Conservation (phyloP, 2,113 vertebrate genomes). For the Taurulus bubalis region DNA sequence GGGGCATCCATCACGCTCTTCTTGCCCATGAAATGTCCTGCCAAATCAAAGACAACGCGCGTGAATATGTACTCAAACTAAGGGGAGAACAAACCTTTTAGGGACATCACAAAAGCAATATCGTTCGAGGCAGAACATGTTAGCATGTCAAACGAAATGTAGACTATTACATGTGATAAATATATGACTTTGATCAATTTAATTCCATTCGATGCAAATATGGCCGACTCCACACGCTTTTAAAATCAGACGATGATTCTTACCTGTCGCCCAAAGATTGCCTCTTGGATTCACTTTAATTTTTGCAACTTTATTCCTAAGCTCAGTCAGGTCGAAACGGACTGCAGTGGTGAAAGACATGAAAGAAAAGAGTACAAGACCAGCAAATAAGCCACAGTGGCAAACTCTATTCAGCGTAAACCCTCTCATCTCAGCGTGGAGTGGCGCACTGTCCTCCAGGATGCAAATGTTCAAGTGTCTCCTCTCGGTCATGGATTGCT, state of each 20-base stretch:
- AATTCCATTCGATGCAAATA: background rate
- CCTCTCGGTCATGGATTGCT: slow-evolving; percentile 30
- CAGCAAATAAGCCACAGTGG: slow-evolving; percentile 79
- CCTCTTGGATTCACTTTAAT: slow-evolving; percentile 91
- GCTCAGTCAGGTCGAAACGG: slow-evolving; percentile 87
- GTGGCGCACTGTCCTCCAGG: slow-evolving; percentile 30
- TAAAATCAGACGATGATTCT: slow-evolving; percentile 30
- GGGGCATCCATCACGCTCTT: slow-evolving; percentile 87
- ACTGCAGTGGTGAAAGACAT: slow-evolving; percentile 80
- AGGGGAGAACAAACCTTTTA: background rate
- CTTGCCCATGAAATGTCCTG: slow-evolving; percentile 98
- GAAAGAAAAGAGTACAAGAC: slow-evolving; percentile 84
- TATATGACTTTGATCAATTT: background rate
- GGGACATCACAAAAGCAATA: background rate
- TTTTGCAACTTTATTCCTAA: slow-evolving; percentile 87
- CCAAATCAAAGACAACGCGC: background rate
- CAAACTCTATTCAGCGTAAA: slow-evolving; percentile 66
- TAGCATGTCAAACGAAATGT: background rate
- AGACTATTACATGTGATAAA: background rate
- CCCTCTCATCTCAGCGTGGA: slow-evolving; percentile 70
- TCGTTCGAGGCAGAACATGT: background rate
- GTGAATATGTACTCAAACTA: background rate
- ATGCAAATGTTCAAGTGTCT: slow-evolving; percentile 55
- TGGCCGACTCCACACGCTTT: background rate
- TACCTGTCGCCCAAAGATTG: slow-evolving; percentile 96